A percentile compares a stretch with the other conserved stretches of the same genome.
Conservation (phyloP, 2,797 vertebrate species). For the Microcaecilia unicolor region DNA sequence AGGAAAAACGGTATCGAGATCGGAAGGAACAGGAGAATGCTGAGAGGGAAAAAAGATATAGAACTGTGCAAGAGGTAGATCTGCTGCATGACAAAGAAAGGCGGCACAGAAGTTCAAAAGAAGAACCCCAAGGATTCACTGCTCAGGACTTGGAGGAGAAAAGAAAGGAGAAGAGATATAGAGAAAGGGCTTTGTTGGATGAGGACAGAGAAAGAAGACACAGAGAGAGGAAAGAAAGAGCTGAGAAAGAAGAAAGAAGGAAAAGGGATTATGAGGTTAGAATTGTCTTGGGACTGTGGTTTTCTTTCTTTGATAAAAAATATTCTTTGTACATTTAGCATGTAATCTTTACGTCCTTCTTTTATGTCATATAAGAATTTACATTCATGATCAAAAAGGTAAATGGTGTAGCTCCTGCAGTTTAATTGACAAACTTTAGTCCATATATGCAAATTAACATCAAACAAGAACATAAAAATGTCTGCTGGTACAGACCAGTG, state of each 20-base stretch:
- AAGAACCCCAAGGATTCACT: conserved; percentile 1
- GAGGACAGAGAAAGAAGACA: conserved; percentile 3
- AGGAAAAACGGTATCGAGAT: conserved; percentile 34
- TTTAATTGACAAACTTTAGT: no score
- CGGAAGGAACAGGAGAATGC: conserved; percentile 18
- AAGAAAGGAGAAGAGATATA: conserved; percentile 11
- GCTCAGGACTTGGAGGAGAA: conserved; percentile 22
- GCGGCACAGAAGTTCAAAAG: conserved; percentile 8
- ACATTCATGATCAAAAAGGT: no score
- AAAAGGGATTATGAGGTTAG: conserved; percentile 28
- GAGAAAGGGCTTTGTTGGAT: conserved; percentile 6
- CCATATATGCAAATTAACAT: no score
- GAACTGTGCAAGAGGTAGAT: background rate
- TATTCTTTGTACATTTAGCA: no score
- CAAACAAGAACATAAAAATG: no score
- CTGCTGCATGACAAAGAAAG: no score
- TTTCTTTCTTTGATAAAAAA: background rate
- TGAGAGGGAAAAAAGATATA: conserved; percentile 25
- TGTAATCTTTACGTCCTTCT: no score
- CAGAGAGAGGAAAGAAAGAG: conserved; percentile 11
- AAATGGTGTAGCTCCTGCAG: no score
- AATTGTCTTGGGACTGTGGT: no score
- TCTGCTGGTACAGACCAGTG: no score
- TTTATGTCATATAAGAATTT: no score
- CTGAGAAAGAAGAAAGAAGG: conserved; percentile 16